phyloP scores from a whole-genome alignment of 1,140 invertebrate genomes.

The Coenobita brevimanus region DNA sequence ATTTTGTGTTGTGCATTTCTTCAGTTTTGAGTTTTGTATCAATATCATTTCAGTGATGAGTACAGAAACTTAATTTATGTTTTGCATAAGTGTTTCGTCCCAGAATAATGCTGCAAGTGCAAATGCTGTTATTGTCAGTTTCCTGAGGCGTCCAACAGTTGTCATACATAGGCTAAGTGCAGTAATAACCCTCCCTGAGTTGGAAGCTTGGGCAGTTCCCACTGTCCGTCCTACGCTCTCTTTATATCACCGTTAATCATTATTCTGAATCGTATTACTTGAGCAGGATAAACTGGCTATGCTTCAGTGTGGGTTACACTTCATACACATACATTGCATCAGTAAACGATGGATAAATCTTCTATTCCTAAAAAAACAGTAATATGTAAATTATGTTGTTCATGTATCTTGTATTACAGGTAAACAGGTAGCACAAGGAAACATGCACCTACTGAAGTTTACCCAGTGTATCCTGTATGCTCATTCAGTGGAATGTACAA shows the following conservation, averaged over 20 bases:
- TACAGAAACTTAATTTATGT: no score
- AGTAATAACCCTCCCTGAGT: slow-evolving; percentile 65
- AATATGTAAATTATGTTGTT: not conserved
- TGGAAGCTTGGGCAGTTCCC: slow-evolving; percentile 62
- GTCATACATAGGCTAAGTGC: slow-evolving; percentile 53
- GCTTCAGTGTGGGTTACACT: slow-evolving; percentile 15
- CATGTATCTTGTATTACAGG: not conserved
- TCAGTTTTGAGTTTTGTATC: slow-evolving; percentile 8
- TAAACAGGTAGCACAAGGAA: not conserved
- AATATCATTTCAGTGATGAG: not conserved
- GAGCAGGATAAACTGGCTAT: slow-evolving; percentile 55
- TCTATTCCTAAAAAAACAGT: not conserved
- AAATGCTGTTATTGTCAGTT: slow-evolving; percentile 43
- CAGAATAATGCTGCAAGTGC: slow-evolving; percentile 14
- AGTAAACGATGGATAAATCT: no score
- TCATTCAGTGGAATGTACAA: slow-evolving; percentile 66
- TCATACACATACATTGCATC: no score
- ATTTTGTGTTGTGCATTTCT: slow-evolving; percentile 23
- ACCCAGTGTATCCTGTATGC: slow-evolving; percentile 36
- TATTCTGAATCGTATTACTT: slow-evolving; percentile 60
- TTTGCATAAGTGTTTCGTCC: no score
- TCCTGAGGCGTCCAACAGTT: slow-evolving; percentile 60
- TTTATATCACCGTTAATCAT: slow-evolving; percentile 61
- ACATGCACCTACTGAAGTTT: not conserved
- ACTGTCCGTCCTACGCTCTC: slow-evolving; percentile 66